Percentiles rank a stretch among this genome's conserved stretches.
phyloP scores from a whole-genome alignment of 2,113 vertebrate genomes.

The Rutilus rutilus region DNA sequence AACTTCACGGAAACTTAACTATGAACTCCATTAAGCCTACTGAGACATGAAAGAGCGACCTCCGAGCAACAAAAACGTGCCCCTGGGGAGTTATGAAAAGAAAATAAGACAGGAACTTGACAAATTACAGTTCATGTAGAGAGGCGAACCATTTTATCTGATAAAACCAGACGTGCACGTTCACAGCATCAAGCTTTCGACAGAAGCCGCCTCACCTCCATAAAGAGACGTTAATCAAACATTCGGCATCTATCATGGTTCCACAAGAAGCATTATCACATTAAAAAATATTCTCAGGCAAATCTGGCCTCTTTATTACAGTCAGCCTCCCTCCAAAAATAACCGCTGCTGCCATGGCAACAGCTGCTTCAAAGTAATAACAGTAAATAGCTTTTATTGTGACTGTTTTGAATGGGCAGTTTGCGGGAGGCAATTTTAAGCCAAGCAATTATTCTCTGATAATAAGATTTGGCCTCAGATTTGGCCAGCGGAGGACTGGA shows the following conservation, averaged over 20 bases:
- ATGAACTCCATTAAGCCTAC: slow-evolving; percentile 2
- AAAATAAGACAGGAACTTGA: slow-evolving; percentile 17
- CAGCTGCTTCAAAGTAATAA: slow-evolving; percentile 41
- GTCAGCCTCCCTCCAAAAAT: slow-evolving; percentile 41
- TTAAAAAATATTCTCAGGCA: slow-evolving; percentile 32
- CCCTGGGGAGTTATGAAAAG: neutral
- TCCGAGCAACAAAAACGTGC: neutral
- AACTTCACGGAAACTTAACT: neutral
- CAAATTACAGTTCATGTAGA: slow-evolving; percentile 14
- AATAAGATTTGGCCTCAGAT: slow-evolving; percentile 31
- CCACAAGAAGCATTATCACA: slow-evolving; percentile 34
- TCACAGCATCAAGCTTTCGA: neutral
- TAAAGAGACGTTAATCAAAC: slow-evolving; percentile 24
- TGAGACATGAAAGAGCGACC: slow-evolving; percentile 14
- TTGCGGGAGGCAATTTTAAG: slow-evolving; percentile 38
- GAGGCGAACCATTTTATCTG: neutral
- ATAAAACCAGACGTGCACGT: neutral
- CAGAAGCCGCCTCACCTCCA: slow-evolving; percentile 5
- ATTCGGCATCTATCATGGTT: slow-evolving; percentile 14
- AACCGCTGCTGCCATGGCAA: slow-evolving; percentile 46
- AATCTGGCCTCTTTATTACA: slow-evolving; percentile 47
- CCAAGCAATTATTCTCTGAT: slow-evolving; percentile 41
- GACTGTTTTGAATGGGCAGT: slow-evolving; percentile 42
- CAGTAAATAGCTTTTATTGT: slow-evolving; percentile 39
- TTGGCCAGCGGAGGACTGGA: slow-evolving; percentile 10